Base-by-base conservation (phyloP, 1,140 invertebrate species). In the Dolichoris vasculosae region DNA sequence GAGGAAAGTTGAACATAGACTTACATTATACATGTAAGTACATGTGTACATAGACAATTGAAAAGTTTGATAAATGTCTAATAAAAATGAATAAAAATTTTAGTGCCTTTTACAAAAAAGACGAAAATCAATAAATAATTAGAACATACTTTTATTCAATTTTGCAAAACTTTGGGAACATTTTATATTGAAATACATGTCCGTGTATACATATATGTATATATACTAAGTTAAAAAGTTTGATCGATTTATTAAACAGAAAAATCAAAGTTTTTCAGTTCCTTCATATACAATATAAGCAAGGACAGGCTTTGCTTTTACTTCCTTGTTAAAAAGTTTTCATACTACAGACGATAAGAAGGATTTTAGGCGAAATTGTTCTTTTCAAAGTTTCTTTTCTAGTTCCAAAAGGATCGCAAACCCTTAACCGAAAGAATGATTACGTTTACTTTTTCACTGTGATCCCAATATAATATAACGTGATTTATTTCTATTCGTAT, bases 241-340 rank as follows among this genome's bases (percentile, higher is more conserved):
- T 43, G 35, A 35, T 30, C 23, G 17, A 51, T 63, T 78, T 38
- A 32, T 79, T 78, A 69, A 67, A 23, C 75, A 55, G 55, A 79
- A 78, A 84, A 84, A 84, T 84, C 59, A 78, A 69, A 78, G 77
- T 73, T 73, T 38, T 59, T 30, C 51, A 9, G 43, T 75, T 71
- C 71, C 40, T 82, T 48, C 30, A 76, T 46, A 35, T 73, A 43
- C 20, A 69, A 46, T 0, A 38, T 32, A 20, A 20, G 59, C 2
- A 55, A 35, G 51, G 55, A 0, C 23, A 46, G 32, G 71, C 32
- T 79, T 81, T 63, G 77, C 46, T 69, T 81, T 87, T 79, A 78
- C 81, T 86, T 86, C 71, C 85, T 83, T 83, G 76, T 88, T 87
- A 69, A 86, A 89, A 88, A 87, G 35, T 89, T 89, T 83, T 84